phyloP scores from a whole-genome alignment of 2,888 invertebrate species.

The Lithosia quadra region DNA sequence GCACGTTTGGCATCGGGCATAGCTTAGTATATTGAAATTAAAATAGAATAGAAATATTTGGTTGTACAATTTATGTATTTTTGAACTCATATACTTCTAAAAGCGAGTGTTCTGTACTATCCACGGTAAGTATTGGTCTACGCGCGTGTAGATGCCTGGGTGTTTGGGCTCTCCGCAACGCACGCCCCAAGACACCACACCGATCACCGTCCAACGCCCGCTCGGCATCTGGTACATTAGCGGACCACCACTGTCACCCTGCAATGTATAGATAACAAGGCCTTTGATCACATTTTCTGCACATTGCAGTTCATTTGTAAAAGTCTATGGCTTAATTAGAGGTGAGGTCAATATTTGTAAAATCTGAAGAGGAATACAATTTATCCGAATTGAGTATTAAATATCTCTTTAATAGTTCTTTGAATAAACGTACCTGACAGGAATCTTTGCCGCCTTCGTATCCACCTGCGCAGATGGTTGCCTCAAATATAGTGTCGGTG shows the following conservation, averaged over 20 bases:
- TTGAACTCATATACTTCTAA: constrained; percentile 49
- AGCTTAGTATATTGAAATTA: neutral
- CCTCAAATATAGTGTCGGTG: constrained; percentile 87
- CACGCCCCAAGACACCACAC: constrained; percentile 95
- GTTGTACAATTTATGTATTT: neutral
- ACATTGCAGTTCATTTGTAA: too few species aligned
- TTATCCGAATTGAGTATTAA: too few species aligned
- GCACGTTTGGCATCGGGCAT: too few species aligned
- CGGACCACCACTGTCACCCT: constrained; percentile 96
- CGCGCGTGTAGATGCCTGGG: constrained; percentile 93
- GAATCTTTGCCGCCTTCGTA: constrained; percentile 93
- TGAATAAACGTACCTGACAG: constrained; percentile 89
- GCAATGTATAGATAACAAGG: constrained; percentile 32
- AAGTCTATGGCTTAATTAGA: too few species aligned
- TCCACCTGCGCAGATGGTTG: constrained; percentile 92
- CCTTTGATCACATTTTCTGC: neutral
- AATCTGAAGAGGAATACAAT: too few species aligned
- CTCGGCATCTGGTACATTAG: constrained; percentile 91
- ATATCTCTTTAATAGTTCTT: too few species aligned
- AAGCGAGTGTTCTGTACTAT: constrained; percentile 87
- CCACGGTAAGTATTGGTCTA: constrained; percentile 91
- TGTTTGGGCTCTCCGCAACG: constrained; percentile 91
- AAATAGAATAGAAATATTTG: neutral
- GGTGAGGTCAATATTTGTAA: too few species aligned
- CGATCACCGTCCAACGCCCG: constrained; percentile 92